A percentile compares a stretch with the other conserved stretches of the same genome.
Evolutionary conservation across 2,113 vertebrate genomes (phyloP).

Genomic region (Prunella fulvescens): DNA sequence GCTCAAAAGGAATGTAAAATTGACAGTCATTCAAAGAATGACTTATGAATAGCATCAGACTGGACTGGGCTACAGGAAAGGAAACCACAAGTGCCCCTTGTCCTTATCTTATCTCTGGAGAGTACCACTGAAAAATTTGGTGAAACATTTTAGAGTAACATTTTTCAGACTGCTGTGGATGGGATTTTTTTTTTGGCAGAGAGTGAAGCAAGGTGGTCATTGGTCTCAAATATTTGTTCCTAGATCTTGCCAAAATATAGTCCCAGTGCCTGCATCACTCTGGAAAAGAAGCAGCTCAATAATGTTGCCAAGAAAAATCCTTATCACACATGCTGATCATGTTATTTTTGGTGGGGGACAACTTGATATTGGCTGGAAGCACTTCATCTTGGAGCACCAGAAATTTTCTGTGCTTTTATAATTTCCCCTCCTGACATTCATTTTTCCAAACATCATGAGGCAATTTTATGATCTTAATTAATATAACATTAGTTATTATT

Average conservation of each 20-base stretch:
- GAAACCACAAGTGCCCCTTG: neutral
- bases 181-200: neutral
- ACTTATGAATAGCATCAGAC: neutral
- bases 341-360: neutral
- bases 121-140: neutral
- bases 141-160: neutral
- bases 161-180: neutral
- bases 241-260: neutral
- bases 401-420: neutral
- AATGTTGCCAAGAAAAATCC: neutral
- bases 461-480: neutral
- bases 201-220: neutral
- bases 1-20: constrained; percentile 17
- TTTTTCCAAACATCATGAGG: neutral
- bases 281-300: neutral
- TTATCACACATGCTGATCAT: neutral
- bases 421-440: neutral
- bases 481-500: neutral
- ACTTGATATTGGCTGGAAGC: neutral
- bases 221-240: neutral
- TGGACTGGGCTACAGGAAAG: neutral
- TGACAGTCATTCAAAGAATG: constrained; percentile 17
- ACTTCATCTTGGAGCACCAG: neutral
- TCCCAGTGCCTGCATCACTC: neutral
- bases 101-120: neutral